Base-by-base conservation (phyloP, 2,888 invertebrate species). In the Eumacrocentrus americanus region DNA sequence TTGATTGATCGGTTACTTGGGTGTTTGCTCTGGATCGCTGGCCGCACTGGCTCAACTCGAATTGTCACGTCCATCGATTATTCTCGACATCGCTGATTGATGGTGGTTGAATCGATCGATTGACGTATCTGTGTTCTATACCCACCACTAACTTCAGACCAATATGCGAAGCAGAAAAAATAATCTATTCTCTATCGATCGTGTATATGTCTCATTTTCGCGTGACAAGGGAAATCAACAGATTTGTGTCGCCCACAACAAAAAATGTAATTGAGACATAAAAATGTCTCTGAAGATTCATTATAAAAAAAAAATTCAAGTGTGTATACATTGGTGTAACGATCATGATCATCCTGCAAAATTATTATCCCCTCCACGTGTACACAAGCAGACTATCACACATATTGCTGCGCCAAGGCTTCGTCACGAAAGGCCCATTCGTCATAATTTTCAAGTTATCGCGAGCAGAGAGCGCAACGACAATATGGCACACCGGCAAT, bases 21-120 rank as follows among this genome's bases (percentile, higher is more conserved):
- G 70, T 81, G 83, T 61, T 83, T 82, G 71, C 81, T 81, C 71
- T 67, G 74, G 70, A 74, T 82, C 76, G 77, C 34, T 73, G 60
- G 69, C 79, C 61, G 60, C 80, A 75, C 38, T 78, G 81, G 72
- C 70, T 70, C 72, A 65, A 72, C 72, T 72, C 66, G 71, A 76
- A 77, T 78, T 78, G 79, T 80, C 78, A 77, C 77, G 76, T 74
- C 70, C 74, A 79, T 79, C 78, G 77, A 79, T 80, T 80, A 80
- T 75, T 78, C 74, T 70, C 72, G 77, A 78, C 76, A 70, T 69
- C 58, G 70, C 73, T 79, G 80, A 80, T 78, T 78, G 80, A 80
- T 79, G 74, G 77, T 69, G 57, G 61, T 65, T 57, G 65, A 58
- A 72, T 73, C 72, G 74, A 76, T 76, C 70, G 77, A 71, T 72